Evolutionary conservation across 2,113 vertebrate species (phyloP).

Genomic region (Stigmatopora argus): DNA sequence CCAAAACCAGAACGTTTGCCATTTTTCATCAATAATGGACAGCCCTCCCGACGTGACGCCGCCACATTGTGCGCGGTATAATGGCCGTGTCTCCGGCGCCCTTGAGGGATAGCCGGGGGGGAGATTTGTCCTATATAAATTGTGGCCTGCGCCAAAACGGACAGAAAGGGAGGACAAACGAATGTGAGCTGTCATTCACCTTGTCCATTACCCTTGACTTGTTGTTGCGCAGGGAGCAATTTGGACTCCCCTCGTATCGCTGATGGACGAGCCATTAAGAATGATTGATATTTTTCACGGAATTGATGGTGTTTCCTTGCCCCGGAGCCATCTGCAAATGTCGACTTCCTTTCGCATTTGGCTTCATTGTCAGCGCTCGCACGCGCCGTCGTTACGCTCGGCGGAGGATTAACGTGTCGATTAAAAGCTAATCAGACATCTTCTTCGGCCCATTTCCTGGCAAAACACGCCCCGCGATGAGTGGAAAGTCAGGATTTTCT

Average conservation of each 20-base stretch:
- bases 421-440: constrained; percentile 41
- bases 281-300: constrained; percentile 7
- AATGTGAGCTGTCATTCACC: constrained; percentile 38
- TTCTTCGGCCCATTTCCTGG: constrained; percentile 27
- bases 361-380: constrained; percentile 23
- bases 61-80: constrained; percentile 56
- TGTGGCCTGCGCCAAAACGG: constrained; percentile 24
- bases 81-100: constrained; percentile 50
- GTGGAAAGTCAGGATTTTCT: no score
- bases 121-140: constrained; percentile 54
- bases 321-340: constrained; percentile 4
- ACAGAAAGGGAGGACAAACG: constrained; percentile 14
- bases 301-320: background rate
- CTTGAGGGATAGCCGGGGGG: constrained; percentile 67
- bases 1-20: constrained; percentile 57
- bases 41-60: constrained; percentile 36
- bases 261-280: constrained; percentile 10
- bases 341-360: constrained; percentile 30
- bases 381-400: constrained; percentile 24
- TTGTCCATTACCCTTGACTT: constrained; percentile 49
- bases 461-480: constrained; percentile 16
- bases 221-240: constrained; percentile 19
- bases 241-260: constrained; percentile 5
- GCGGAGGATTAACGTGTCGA: constrained; percentile 41
- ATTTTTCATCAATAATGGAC: constrained; percentile 69